Base-by-base conservation (phyloP, 2,888 invertebrate genomes). In the Ephialtes manifestator region DNA sequence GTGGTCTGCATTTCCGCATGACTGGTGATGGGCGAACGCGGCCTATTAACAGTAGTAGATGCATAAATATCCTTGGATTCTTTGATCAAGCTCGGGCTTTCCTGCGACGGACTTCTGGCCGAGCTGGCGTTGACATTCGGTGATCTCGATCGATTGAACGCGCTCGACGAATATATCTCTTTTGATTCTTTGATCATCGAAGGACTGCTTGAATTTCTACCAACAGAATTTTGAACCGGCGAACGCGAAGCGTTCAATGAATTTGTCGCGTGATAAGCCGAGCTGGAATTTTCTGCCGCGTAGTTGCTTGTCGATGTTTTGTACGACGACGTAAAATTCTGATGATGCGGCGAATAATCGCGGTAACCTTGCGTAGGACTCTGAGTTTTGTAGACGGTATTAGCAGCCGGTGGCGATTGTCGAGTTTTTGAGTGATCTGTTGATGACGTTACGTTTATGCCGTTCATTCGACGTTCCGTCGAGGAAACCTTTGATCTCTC, bases 401-500 rank as follows among this genome's bases (percentile, higher is more conserved):
- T 68, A 15, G 58, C 4, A 0, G 71, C 48, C 1, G 65, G 48
- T 24, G 91, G 87, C 0, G 92, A 89, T 60, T 86, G 86, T 24
- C 86, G 80, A 1, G 55, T 79, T 18, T 83, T 80, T 8, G 83
- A 60, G 24, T 85, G 65, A 15, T 90, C 91, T 13, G 84, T 86
- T 0, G 89, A 87, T 15, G 83, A 80, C 4, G 90, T 72, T 0
- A 88, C 85, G 65, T 92, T 93, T 20, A 92, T 20, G 1, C 92
- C 93, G 67, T 93, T 93, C 90, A 91, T 92, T 60, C 91, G 91
- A 71, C 92, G 90, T 55, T 94, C 94, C 43, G 92, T 65, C 0
- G 93, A 92, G 0, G 93, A 92, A 4, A 92, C 72, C 58, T 92
- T 92, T 0, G 91, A 87, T 51, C 89, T 87, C 4, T 92, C 93